These are phyloP conservation scores for Petrolisthes cinctipes DNA, from an alignment of 2,888 invertebrate genomes.

Conservation along the genomic window DNA sequence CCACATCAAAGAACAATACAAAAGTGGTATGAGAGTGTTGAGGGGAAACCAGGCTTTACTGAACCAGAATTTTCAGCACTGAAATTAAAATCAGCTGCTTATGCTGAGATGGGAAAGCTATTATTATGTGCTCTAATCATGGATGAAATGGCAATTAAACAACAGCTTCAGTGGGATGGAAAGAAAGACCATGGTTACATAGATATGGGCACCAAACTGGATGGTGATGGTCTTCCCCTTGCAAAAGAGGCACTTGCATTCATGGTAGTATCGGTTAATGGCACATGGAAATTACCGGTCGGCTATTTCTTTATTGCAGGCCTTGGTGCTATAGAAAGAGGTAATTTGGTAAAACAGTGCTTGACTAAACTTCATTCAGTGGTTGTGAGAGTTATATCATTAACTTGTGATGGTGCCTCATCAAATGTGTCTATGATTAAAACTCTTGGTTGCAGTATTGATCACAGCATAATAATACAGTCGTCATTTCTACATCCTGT, in stretches of 20 bases:
- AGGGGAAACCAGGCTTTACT: constrained; percentile 7
- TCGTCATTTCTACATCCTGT: background rate
- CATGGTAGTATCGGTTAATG: background rate
- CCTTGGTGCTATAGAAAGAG: no score
- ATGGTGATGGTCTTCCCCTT: constrained; percentile 5
- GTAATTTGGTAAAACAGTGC: background rate
- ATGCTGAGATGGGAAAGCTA: background rate
- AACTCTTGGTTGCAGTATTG: background rate
- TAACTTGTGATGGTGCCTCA: background rate
- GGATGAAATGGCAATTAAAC: constrained; percentile 9
- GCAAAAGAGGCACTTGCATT: no score
- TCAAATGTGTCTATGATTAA: background rate
- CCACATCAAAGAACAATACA: background rate
- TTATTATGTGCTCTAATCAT: no score
- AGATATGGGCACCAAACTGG: constrained; percentile 11
- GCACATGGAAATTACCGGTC: constrained; percentile 14
- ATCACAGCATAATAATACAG: background rate
- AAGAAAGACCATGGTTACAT: background rate
- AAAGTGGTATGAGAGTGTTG: background rate
- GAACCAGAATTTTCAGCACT: background rate
- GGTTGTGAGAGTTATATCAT: background rate
- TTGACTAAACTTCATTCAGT: background rate
- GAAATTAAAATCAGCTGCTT: background rate
- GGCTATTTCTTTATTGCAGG: constrained; percentile 1
- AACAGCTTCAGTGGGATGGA: background rate